These are phyloP conservation scores for Apistogramma diplotaenia DNA, from an alignment of 2,113 vertebrate species.

Conservation along the genomic window DNA sequence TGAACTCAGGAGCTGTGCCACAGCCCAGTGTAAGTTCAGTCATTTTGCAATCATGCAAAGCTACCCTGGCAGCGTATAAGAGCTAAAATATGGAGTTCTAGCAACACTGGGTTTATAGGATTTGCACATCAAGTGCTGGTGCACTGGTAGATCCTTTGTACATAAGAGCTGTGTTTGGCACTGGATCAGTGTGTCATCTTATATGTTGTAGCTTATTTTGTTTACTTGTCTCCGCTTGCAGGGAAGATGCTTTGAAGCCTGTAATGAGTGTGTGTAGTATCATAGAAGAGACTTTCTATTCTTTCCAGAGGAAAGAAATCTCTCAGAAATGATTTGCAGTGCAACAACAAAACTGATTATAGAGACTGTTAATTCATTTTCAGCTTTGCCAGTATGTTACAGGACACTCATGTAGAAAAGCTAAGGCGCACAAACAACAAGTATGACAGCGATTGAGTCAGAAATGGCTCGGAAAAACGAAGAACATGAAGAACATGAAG, in stretches of 20 bases:
- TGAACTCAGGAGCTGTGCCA: too few species aligned
- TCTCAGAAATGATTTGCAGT: not conserved
- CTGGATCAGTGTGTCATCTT: not conserved
- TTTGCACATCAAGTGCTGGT: not conserved
- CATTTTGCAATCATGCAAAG: too few species aligned
- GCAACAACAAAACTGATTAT: not conserved
- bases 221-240: slow-evolving; percentile 23
- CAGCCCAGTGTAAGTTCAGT: too few species aligned
- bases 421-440: not conserved
- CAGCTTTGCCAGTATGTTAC: not conserved
- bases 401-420: not conserved
- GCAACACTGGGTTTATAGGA: not conserved
- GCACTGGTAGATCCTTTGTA: too few species aligned
- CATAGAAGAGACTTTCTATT: too few species aligned
- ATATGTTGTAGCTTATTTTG: not conserved
- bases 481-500: not conserved
- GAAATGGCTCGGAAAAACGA: too few species aligned
- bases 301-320: too few species aligned
- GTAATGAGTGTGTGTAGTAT: slow-evolving; percentile 18
- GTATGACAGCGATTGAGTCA: not conserved
- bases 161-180: not conserved
- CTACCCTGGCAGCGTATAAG: too few species aligned
- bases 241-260: not conserved
- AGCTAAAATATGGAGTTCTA: too few species aligned
- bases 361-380: not conserved